Evolutionary conservation across 2,797 vertebrate species (phyloP).

Genomic region (Onychomys torridus): DNA sequence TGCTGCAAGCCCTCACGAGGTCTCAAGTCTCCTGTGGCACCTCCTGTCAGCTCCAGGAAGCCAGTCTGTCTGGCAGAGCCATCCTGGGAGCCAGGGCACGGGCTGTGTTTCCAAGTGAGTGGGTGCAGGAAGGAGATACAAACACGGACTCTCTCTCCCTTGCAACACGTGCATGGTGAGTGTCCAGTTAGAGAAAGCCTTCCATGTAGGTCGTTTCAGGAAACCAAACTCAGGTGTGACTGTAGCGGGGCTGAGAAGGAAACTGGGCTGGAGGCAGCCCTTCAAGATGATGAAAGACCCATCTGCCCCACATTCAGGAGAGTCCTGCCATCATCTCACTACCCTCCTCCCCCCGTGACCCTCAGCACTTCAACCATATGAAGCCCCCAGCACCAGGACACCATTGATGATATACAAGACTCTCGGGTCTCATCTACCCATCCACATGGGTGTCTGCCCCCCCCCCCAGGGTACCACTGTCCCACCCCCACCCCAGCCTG

Average conservation of each 20-base stretch:
- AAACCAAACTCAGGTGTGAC: accelerated
- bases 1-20: too few relatives aligned
- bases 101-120: accelerated
- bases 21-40: accelerated
- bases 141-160: neutral
- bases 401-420: accelerated
- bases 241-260: neutral
- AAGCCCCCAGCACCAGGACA: neutral
- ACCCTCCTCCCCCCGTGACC: accelerated
- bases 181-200: accelerated
- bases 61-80: neutral
- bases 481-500: neutral
- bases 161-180: accelerated
- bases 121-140: accelerated
- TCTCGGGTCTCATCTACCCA: neutral
- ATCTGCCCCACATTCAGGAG: neutral
- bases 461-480: accelerated
- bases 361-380: neutral
- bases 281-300: accelerated
- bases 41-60: neutral
- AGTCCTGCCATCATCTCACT: accelerated
- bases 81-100: neutral
- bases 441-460: neutral
- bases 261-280: too few relatives aligned
- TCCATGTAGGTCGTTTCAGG: neutral